Percentiles rank a stretch among this genome's conserved stretches.
Conservation (phyloP, 2,113 vertebrate species). For the Cromileptes altivelis region DNA sequence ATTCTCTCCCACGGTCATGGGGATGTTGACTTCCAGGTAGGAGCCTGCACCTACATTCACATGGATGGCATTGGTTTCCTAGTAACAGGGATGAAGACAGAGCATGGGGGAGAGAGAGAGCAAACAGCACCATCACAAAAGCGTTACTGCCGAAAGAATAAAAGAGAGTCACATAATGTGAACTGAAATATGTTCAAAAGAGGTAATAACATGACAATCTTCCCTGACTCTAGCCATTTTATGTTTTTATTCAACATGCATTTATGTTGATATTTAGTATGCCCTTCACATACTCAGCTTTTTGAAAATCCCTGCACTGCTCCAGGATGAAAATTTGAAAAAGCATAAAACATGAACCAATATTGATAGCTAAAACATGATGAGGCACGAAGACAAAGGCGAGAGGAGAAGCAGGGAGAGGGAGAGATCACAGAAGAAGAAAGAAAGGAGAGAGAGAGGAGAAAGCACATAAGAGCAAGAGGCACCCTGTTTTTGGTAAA, state of each 20-base stretch:
- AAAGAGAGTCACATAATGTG: slow-evolving; percentile 23
- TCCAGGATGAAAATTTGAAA: slow-evolving; percentile 53
- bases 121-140: slow-evolving; percentile 24
- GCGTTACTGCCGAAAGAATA: slow-evolving; percentile 12
- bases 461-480: background rate
- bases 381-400: slow-evolving; percentile 44
- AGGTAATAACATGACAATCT: slow-evolving; percentile 9
- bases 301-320: slow-evolving; percentile 38
- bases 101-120: background rate
- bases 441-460: background rate
- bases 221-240: slow-evolving; percentile 16
- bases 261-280: slow-evolving; percentile 52
- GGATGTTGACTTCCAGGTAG: slow-evolving; percentile 99
- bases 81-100: slow-evolving; percentile 46
- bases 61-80: slow-evolving; percentile 99
- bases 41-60: slow-evolving; percentile 99
- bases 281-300: slow-evolving; percentile 42
- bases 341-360: slow-evolving; percentile 70
- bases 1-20: slow-evolving; percentile 94
- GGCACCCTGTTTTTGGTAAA: slow-evolving; percentile 99
- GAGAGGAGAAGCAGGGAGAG: slow-evolving; percentile 14
- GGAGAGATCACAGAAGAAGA: slow-evolving; percentile 42
- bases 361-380: slow-evolving; percentile 52
- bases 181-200: slow-evolving; percentile 46
- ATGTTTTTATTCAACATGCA: slow-evolving; percentile 27